A percentile compares a stretch with the other conserved stretches of the same genome.
Evolutionary conservation across 2,797 vertebrate species (phyloP).

Genomic region (Anguilla pacifica): DNA sequence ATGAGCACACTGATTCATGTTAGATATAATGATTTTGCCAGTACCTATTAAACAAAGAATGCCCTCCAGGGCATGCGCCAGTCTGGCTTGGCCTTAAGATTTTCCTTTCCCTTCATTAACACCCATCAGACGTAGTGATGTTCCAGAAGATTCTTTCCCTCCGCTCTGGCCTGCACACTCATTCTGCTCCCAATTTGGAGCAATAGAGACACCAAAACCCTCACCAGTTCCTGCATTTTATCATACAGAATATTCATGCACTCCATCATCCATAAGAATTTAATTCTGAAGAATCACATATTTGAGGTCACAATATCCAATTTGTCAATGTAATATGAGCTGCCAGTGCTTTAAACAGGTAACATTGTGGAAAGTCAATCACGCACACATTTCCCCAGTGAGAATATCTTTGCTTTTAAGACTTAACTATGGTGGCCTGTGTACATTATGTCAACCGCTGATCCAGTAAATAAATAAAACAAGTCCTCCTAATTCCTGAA

Average conservation of each 20-base stretch:
- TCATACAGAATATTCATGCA: neutral
- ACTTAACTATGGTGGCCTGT: neutral
- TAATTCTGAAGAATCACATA: neutral
- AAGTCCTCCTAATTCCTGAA: neutral
- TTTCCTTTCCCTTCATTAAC: neutral
- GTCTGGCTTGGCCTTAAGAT: neutral
- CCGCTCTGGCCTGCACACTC: neutral
- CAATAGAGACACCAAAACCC: neutral
- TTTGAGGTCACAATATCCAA: neutral
- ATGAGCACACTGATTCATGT: neutral
- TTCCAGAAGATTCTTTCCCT: neutral
- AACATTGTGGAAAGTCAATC: neutral
- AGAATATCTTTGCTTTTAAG: neutral
- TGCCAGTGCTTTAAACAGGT: neutral
- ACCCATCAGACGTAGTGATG: neutral
- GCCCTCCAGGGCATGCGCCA: neutral
- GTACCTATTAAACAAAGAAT: neutral
- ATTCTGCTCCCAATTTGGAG: neutral
- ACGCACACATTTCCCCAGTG: neutral
- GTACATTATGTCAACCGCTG: neutral
- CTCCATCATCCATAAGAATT: neutral
- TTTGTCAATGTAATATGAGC: neutral
- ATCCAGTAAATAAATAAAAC: neutral
- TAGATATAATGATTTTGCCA: neutral
- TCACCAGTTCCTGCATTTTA: neutral